Percentiles rank a stretch among this genome's conserved stretches.
Evolutionary conservation across 2,797 vertebrate genomes (phyloP).

Genomic region (Apogon talboti): DNA sequence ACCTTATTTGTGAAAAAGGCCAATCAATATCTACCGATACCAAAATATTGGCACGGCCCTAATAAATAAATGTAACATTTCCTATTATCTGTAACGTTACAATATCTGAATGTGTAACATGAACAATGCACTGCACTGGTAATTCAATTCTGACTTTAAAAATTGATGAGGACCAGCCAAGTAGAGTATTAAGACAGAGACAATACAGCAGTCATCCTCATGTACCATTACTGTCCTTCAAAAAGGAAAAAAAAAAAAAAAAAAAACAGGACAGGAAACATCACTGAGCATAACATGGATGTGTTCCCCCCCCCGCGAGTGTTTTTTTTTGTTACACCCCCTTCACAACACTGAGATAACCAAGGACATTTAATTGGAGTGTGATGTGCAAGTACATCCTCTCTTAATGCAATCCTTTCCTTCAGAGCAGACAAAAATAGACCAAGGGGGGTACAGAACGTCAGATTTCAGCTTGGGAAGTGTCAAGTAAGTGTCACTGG

Average conservation of each 20-base stretch:
- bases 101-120: background rate
- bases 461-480: constrained; percentile 18
- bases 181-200: background rate
- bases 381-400: constrained; percentile 23
- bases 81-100: background rate
- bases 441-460: background rate
- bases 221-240: constrained; percentile 4
- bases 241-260: constrained; percentile 24
- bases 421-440: background rate
- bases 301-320: background rate
- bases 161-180: constrained; percentile 20
- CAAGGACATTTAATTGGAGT: too few relatives aligned
- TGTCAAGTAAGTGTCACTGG: constrained; percentile 20
- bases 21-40: too few relatives aligned
- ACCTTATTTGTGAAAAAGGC: too few relatives aligned
- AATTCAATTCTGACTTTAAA: constrained; percentile 33
- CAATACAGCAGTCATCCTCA: constrained; percentile 5
- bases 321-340: too few relatives aligned
- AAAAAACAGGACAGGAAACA: too few relatives aligned
- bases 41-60: background rate
- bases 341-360: too few relatives aligned
- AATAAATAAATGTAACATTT: background rate
- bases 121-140: too few relatives aligned
- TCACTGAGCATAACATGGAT: background rate
- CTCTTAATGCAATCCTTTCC: constrained; percentile 18